These are phyloP conservation scores for Darevskia mixta DNA, from an alignment of 2,797 vertebrate genomes.

Conservation along the genomic window DNA sequence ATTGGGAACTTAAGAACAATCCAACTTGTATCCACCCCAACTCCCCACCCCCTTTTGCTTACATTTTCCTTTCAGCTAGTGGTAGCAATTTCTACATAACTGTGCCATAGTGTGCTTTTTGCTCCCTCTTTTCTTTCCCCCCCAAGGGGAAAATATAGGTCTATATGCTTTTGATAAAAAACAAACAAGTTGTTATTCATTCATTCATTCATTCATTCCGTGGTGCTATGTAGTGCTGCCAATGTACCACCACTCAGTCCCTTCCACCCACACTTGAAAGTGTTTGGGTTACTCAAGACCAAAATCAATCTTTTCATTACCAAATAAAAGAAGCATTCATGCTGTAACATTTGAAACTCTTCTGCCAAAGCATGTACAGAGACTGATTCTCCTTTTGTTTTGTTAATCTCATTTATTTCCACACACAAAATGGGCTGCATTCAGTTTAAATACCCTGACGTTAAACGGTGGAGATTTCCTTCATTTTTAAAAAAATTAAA, in stretches of 20 bases:
- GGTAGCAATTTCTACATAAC: rapidly evolving
- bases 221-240: not conserved
- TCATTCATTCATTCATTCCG: not conserved
- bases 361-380: not conserved
- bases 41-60: not conserved
- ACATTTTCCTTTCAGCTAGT: not conserved
- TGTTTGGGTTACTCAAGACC: not conserved
- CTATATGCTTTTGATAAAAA: not conserved
- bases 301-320: conserved; percentile 23
- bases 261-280: not conserved
- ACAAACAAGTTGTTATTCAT: not conserved
- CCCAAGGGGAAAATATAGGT: not conserved
- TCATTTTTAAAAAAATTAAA: not conserved
- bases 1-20: not conserved
- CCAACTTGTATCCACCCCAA: not conserved
- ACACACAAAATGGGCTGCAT: not conserved
- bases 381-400: not conserved
- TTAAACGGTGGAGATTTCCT: not conserved
- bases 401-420: not conserved
- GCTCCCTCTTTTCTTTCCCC: not conserved
- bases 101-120: not conserved
- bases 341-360: not conserved
- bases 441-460: not conserved
- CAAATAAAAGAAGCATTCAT: conserved; percentile 30
- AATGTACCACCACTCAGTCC: not conserved